Evolutionary conservation across 53 echinoderm and acorn worm species (phyloP), one percentile per base, ranked within the genome.

Genomic region (Crossaster papposus): DNA sequence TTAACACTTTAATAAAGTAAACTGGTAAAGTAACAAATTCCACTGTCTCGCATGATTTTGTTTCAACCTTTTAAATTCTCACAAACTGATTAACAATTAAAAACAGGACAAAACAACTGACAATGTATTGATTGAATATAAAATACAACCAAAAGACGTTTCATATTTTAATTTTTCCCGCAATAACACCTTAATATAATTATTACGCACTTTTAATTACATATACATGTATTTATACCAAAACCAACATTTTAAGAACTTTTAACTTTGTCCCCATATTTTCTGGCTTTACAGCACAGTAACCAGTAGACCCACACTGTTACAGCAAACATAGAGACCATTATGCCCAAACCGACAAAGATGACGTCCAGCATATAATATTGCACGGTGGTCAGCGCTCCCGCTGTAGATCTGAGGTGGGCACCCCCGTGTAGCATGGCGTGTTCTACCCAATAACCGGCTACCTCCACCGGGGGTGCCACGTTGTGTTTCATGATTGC

Each of bases 401-500:
- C 85, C 72, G 85, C 85, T 73, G 37, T 50, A 33, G 85, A 73
- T 73, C 85, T 53, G 34, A 85, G 85, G 55, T 85, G 73, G 85
- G n/a, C 74, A 23, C 85, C 85, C 72, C 85, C 85, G 85, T 85
- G 74, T 52, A 85, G 54, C 52, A 85, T 30, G 33, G 72, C 85
- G 53, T 85, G 85, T 54, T 85, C 85, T 29, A 85, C 85, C 85
- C 85, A 85, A 58, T 85, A 74, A 54, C 68, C 85, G 33, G 85
- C 85, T 23, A 72, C 72, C 51, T 85, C 72, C 51, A 85, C 72
- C 22, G 54, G 72, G 51, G 85, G 85, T n/a, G 54, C 74, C 54
- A 72, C 74, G 55, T 73, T 85, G 85, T 85, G 85, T 23, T 85
- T 85, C 85, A 85, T 85, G 85, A 85, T 85, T 9, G 6, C 85